Conservation (phyloP, 2,888 invertebrate genomes). For the Drosophila robusta region DNA sequence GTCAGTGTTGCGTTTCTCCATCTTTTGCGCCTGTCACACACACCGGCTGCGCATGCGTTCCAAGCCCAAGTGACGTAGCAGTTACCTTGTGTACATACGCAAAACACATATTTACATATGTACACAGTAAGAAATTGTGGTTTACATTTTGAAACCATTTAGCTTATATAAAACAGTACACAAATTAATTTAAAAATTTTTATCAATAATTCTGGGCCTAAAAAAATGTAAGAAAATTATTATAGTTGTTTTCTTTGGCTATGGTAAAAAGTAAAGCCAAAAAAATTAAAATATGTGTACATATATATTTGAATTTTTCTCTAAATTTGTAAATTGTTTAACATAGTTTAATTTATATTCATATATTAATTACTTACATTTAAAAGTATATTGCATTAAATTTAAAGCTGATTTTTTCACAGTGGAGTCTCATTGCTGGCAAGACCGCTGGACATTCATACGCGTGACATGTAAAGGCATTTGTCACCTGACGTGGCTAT, state of each 20-base stretch:
- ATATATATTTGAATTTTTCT: too few relatives aligned
- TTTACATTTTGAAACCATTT: too few relatives aligned
- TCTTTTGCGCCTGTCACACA: constrained; percentile 54
- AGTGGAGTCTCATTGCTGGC: constrained; percentile 41
- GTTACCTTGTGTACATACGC: constrained; percentile 28
- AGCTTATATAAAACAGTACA: too few relatives aligned
- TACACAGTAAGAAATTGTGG: neutral
- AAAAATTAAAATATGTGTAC: too few relatives aligned
- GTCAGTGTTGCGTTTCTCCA: constrained; percentile 37
- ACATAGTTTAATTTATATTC: too few relatives aligned
- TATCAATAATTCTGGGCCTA: too few relatives aligned
- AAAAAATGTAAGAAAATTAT: too few relatives aligned
- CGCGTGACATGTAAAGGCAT: constrained; percentile 47
- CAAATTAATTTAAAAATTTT: too few relatives aligned
- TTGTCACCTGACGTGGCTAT: constrained; percentile 55
- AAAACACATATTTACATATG: neutral
- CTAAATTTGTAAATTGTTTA: too few relatives aligned
- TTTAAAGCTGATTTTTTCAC: neutral
- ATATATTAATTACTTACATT: too few relatives aligned
- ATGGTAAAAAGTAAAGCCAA: too few relatives aligned
- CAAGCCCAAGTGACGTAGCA: constrained; percentile 63
- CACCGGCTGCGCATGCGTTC: constrained; percentile 55
- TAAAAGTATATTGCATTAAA: neutral
- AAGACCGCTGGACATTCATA: constrained; percentile 45
- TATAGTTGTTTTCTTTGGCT: too few relatives aligned